Percentiles rank a stretch among this genome's conserved stretches.
These are phyloP conservation scores for Vidua chalybeata DNA, from an alignment of 2,113 vertebrate species.

Conservation along the genomic window DNA sequence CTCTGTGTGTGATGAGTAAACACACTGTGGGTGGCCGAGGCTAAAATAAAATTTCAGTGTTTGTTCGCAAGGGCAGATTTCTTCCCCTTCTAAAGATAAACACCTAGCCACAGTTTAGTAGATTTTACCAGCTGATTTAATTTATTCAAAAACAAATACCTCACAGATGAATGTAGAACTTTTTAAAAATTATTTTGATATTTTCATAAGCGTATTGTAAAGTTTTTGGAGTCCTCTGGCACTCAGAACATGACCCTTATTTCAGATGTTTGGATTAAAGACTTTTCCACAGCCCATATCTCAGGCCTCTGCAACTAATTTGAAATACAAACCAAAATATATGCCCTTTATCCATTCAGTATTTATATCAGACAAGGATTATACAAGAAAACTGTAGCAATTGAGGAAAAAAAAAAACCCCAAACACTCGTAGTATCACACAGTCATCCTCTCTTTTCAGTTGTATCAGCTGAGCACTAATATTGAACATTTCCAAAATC, in stretches of 20 bases:
- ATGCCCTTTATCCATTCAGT: background rate
- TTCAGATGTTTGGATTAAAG: background rate
- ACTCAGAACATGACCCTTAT: background rate
- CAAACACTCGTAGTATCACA: background rate
- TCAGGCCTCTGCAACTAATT: background rate
- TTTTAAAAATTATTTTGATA: background rate
- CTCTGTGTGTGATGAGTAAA: constrained; percentile 51
- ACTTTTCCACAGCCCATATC: background rate
- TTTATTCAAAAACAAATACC: background rate
- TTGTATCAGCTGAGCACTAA: background rate
- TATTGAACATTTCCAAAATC: background rate
- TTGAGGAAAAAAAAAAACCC: background rate
- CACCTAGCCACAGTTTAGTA: background rate
- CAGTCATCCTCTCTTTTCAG: background rate
- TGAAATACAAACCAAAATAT: background rate
- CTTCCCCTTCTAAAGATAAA: constrained; percentile 32
- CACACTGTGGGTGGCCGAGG: constrained; percentile 52
- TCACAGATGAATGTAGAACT: background rate
- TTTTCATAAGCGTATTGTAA: background rate
- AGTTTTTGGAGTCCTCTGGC: background rate
- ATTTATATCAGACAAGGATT: background rate
- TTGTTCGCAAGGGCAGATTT: constrained; percentile 3
- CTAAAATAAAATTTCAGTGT: constrained; percentile 53
- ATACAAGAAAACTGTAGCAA: background rate
- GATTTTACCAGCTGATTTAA: constrained; percentile 5